Evolutionary conservation across 2,113 vertebrate genomes (phyloP).

Genomic region (Panurus biarmicus): DNA sequence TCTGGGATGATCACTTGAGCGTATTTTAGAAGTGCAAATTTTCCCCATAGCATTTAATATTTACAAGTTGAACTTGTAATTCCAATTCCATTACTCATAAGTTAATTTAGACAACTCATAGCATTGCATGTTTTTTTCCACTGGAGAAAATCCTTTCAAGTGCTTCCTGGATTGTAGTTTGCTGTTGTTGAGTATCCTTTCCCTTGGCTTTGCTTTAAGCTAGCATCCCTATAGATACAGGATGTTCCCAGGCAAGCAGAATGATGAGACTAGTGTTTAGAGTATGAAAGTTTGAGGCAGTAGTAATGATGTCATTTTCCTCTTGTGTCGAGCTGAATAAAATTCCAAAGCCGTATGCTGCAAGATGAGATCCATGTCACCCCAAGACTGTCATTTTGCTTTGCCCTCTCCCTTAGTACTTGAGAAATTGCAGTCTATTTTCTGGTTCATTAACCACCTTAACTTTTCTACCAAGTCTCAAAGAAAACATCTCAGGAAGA

Average conservation of each 20-base stretch:
- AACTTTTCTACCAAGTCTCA: not conserved
- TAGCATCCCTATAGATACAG: not conserved
- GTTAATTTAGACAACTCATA: not conserved
- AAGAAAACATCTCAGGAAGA: not conserved
- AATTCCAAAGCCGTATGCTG: not conserved
- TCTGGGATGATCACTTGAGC: not conserved
- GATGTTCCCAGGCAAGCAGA: not conserved
- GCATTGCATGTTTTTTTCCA: not conserved
- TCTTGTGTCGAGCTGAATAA: not conserved
- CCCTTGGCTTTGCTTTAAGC: not conserved
- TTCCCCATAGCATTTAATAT: not conserved
- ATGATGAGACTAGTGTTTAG: not conserved
- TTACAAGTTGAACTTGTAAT: not conserved
- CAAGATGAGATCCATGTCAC: not conserved
- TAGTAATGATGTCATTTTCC: not conserved
- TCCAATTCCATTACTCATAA: not conserved
- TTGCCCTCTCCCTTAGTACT: not conserved
- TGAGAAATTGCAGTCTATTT: not conserved
- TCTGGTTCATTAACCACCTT: not conserved
- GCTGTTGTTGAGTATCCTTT: not conserved
- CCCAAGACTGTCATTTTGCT: not conserved
- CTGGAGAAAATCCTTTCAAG: not conserved
- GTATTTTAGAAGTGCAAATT: not conserved
- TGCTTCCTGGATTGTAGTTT: not conserved
- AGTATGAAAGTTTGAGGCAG: not conserved